Evolutionary conservation across 2,113 vertebrate genomes (phyloP).

Genomic region (Rousettus leschenaultii): DNA sequence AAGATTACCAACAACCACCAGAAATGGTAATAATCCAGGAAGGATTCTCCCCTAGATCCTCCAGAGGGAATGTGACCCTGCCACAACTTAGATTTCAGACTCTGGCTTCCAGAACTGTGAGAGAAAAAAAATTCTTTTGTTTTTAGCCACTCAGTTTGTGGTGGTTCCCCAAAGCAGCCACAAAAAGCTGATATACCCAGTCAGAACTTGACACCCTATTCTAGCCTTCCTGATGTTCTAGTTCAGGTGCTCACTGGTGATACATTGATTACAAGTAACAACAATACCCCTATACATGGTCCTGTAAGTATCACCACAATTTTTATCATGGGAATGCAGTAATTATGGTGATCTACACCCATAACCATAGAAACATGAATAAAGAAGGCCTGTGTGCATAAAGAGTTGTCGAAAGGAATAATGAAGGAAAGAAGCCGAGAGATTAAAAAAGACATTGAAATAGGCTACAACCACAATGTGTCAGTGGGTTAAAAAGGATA

Average conservation of each 20-base stretch:
- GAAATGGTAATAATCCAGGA: background rate
- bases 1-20: background rate
- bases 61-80: background rate
- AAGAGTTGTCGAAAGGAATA: background rate
- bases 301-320: background rate
- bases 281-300: background rate
- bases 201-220: background rate
- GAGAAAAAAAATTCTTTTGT: background rate
- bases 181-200: background rate
- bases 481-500: background rate
- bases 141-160: background rate
- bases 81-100: background rate
- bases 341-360: background rate
- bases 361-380: background rate
- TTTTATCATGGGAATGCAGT: background rate
- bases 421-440: background rate
- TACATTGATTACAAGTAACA: background rate
- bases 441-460: background rate
- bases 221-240: background rate
- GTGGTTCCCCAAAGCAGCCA: background rate
- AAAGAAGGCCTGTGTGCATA: background rate
- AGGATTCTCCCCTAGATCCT: background rate
- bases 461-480: background rate
- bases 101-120: background rate
- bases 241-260: background rate